These are phyloP conservation scores for Thamnophis sirtalis DNA, from an alignment of 2,113 vertebrate genomes.

Conservation along the genomic window DNA sequence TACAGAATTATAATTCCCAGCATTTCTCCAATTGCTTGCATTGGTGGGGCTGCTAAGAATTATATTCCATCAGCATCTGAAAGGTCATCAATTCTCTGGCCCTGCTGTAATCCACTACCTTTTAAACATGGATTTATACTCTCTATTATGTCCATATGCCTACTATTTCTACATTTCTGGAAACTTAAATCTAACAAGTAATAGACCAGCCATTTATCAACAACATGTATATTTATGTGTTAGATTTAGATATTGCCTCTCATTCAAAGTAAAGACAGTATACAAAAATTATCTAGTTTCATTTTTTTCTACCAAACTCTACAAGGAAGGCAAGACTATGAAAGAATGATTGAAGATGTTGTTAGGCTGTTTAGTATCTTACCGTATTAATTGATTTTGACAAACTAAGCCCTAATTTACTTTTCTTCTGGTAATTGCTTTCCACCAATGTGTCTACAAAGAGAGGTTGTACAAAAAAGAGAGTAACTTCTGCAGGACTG, in stretches of 20 bases:
- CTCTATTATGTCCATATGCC: neutral
- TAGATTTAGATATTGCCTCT: neutral
- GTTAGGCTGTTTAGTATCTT: slow-evolving; percentile 2
- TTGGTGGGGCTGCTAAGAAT: neutral
- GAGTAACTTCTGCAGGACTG: too few relatives aligned
- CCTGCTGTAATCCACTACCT: neutral
- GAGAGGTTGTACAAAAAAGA: neutral
- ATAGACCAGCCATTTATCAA: neutral
- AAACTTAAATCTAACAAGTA: neutral
- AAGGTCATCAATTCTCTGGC: neutral
- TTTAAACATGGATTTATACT: neutral
- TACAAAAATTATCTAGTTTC: neutral
- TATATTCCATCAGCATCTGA: neutral
- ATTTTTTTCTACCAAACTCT: neutral
- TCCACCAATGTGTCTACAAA: neutral
- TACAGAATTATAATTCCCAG: neutral
- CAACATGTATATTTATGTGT: neutral
- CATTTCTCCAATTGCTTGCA: neutral
- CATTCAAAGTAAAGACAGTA: neutral
- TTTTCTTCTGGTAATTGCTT: neutral
- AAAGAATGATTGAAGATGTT: neutral
- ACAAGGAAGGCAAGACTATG: neutral
- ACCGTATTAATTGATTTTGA: slow-evolving; percentile 27
- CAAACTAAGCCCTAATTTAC: rapidly evolving
- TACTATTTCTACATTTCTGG: neutral